Evolutionary conservation across 2,797 vertebrate species (phyloP).

Genomic region (Coccyzus lansbergi): DNA sequence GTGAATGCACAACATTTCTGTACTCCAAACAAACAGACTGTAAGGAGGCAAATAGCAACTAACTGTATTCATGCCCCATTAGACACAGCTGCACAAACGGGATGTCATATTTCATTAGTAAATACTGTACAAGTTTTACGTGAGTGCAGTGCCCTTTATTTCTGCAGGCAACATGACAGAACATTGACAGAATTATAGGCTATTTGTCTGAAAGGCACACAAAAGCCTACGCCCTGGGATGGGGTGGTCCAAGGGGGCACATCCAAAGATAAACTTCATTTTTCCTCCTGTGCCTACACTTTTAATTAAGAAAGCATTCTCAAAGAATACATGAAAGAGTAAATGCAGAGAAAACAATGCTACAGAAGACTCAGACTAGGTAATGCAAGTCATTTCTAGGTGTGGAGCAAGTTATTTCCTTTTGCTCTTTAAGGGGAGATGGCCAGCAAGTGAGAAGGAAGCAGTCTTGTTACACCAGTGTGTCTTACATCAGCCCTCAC

Average conservation of each 20-base stretch:
- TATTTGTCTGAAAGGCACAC: background rate
- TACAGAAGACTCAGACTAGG: background rate
- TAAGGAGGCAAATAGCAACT: background rate
- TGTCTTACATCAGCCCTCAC: background rate
- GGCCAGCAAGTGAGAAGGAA: background rate
- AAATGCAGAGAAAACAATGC: background rate
- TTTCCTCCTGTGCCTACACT: background rate
- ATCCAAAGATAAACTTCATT: background rate
- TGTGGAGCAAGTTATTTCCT: background rate
- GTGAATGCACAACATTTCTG: conserved; percentile 16
- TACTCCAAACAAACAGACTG: conserved; percentile 1
- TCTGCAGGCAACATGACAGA: background rate
- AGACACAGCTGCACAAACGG: conserved; percentile 42
- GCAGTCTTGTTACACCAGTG: background rate
- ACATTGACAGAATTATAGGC: background rate
- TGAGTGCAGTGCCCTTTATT: background rate
- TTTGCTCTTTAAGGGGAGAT: background rate
- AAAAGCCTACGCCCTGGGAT: background rate
- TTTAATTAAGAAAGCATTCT: background rate
- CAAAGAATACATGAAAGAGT: background rate
- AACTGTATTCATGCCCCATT: conserved; percentile 8
- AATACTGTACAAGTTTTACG: background rate
- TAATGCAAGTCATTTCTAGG: background rate
- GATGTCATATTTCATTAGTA: background rate
- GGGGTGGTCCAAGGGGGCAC: background rate